Conservation (phyloP, 2,888 invertebrate species). For the Drosophila formosana region DNA sequence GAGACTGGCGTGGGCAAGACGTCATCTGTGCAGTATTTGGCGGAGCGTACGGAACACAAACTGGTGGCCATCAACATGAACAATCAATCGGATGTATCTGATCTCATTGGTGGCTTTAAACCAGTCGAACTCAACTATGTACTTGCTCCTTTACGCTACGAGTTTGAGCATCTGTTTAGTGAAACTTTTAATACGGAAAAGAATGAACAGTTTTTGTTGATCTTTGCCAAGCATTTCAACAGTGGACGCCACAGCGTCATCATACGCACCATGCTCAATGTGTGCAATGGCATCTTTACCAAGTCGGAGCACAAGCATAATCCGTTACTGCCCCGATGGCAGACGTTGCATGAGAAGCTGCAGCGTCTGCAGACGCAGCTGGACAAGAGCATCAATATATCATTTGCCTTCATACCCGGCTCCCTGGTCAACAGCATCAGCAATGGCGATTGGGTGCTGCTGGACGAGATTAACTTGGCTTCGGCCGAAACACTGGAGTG, state of each 20-base stretch:
- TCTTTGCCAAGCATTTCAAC: slow-evolving; percentile 91
- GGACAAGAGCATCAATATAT: slow-evolving; percentile 86
- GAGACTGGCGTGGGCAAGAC: slow-evolving; percentile 99
- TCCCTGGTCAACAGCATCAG: slow-evolving; percentile 95
- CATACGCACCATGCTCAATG: slow-evolving; percentile 91
- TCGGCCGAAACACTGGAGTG: slow-evolving; percentile 98
- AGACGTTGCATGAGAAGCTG: slow-evolving; percentile 88
- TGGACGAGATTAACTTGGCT: slow-evolving; percentile 99
- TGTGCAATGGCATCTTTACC: slow-evolving; percentile 83
- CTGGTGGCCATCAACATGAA: slow-evolving; percentile 99
- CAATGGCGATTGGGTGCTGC: slow-evolving; percentile 97
- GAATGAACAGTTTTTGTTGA: slow-evolving; percentile 93
- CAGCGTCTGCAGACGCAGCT: slow-evolving; percentile 91
- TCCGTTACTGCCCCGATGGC: slow-evolving; percentile 87
- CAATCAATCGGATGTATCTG: slow-evolving; percentile 98
- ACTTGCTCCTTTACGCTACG: slow-evolving; percentile 91
- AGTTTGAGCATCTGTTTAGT: slow-evolving; percentile 93
- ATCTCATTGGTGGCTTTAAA: slow-evolving; percentile 98
- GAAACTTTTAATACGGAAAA: slow-evolving; percentile 91
- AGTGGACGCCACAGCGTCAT: slow-evolving; percentile 90
- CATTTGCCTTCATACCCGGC: slow-evolving; percentile 96
- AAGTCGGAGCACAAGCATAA: slow-evolving; percentile 69
- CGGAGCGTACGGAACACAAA: slow-evolving; percentile 92
- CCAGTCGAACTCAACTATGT: slow-evolving; percentile 96
- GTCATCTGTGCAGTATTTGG: slow-evolving; percentile 95